These are phyloP conservation scores for Clunio marinus DNA, from an alignment of 2,888 invertebrate species.

Conservation along the genomic window DNA sequence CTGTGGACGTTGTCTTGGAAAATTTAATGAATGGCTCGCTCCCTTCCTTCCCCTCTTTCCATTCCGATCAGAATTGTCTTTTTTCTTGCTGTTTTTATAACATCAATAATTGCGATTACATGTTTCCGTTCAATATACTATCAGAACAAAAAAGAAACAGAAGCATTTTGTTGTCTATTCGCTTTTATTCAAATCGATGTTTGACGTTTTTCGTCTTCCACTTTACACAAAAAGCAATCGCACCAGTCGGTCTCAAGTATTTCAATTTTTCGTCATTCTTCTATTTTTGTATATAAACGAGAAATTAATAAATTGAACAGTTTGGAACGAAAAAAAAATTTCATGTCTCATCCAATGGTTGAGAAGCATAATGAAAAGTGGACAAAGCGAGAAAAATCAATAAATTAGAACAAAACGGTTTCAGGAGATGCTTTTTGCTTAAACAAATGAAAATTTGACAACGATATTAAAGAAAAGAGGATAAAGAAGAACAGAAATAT, in stretches of 20 bases:
- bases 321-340: background rate
- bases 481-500: too few relatives aligned
- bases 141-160: background rate
- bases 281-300: background rate
- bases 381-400: background rate
- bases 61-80: background rate
- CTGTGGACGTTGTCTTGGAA: background rate
- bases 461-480: too few relatives aligned
- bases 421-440: too few relatives aligned
- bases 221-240: background rate
- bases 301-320: slow-evolving; percentile 16
- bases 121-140: slow-evolving; percentile 6
- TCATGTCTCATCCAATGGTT: slow-evolving; percentile 14
- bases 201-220: slow-evolving; percentile 15
- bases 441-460: too few relatives aligned
- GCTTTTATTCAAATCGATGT: slow-evolving; percentile 1
- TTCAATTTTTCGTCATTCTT: background rate
- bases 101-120: slow-evolving; percentile 18
- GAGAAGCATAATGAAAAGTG: background rate
- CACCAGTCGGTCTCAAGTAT: background rate
- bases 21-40: slow-evolving; percentile 1
- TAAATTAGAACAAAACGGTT: background rate
- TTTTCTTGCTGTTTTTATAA: background rate
- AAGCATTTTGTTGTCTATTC: background rate
- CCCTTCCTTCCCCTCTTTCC: background rate